Percentiles rank a stretch among this genome's conserved stretches.
Conservation (phyloP, 2,797 vertebrate genomes). For the Parauchenoglanis punctatus region DNA sequence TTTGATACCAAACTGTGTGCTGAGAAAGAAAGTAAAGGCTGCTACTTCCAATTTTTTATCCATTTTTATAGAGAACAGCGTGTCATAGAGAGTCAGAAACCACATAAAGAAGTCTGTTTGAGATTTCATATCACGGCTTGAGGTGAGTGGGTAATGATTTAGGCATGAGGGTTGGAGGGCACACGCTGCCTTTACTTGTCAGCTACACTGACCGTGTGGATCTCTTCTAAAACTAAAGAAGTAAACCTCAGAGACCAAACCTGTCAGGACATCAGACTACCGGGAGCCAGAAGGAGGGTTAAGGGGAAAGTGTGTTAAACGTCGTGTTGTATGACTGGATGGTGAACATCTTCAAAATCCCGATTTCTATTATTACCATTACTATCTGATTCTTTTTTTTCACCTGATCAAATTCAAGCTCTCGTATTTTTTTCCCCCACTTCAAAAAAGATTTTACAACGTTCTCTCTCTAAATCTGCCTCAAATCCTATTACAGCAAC, state of each 20-base stretch:
- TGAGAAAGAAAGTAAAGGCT: neutral
- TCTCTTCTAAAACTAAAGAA: conserved; percentile 2
- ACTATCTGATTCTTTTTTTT: neutral
- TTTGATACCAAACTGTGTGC: neutral
- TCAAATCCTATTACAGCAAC: neutral
- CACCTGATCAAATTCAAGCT: neutral
- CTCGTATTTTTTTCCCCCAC: neutral
- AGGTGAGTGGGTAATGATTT: conserved; percentile 22
- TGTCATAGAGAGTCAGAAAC: neutral
- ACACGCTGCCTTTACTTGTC: neutral
- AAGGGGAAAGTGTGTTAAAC: too few species aligned
- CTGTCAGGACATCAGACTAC: neutral
- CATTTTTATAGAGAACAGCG: neutral
- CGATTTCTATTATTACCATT: neutral
- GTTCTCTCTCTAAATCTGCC: neutral
- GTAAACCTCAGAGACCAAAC: neutral
- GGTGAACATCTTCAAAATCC: neutral
- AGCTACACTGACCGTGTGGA: conserved; percentile 3
- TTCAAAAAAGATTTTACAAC: neutral
- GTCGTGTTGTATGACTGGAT: neutral
- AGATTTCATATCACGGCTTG: neutral
- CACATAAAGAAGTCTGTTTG: conserved; percentile 18
- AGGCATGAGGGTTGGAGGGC: neutral
- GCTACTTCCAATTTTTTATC: neutral
- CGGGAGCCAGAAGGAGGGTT: neutral